A percentile compares a stretch with the other conserved stretches of the same genome.
These are phyloP conservation scores for Neostethus bicornis DNA, from an alignment of 2,797 vertebrate genomes.

Conservation along the genomic window DNA sequence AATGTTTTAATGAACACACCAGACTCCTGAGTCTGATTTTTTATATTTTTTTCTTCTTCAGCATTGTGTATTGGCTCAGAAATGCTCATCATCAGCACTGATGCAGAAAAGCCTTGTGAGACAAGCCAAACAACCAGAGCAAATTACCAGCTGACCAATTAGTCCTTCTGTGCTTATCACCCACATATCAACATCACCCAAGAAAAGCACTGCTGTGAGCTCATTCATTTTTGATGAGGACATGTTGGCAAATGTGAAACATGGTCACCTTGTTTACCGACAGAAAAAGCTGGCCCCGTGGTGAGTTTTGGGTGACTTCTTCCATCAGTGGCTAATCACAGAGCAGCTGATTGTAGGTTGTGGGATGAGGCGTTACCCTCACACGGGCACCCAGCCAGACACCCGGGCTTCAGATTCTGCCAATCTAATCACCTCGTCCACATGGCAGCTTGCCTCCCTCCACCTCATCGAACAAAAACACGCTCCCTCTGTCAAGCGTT, in stretches of 20 bases:
- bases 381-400: slow-evolving; percentile 37
- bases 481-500: too few relatives aligned
- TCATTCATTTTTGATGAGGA: slow-evolving; percentile 53
- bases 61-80: slow-evolving; percentile 7
- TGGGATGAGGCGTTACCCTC: slow-evolving; percentile 58
- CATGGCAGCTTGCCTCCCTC: slow-evolving; percentile 56
- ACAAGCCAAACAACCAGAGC: slow-evolving; percentile 12
- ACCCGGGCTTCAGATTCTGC: slow-evolving; percentile 57
- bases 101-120: slow-evolving; percentile 5
- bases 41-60: not conserved
- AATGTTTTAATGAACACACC: not conserved
- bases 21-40: slow-evolving; percentile 3
- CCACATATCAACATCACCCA: slow-evolving; percentile 25
- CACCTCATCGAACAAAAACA: slow-evolving; percentile 31
- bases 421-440: slow-evolving; percentile 68
- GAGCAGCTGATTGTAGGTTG: slow-evolving; percentile 42
- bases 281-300: slow-evolving; percentile 51
- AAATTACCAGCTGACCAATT: slow-evolving; percentile 24
- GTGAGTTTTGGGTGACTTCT: slow-evolving; percentile 60
- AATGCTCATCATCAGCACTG: slow-evolving; percentile 6
- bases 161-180: slow-evolving; percentile 19
- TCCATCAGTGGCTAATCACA: slow-evolving; percentile 58
- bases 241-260: slow-evolving; percentile 55
- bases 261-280: slow-evolving; percentile 70
- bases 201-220: slow-evolving; percentile 24